These are phyloP conservation scores for Sitobion miscanthi DNA, from an alignment of 1,140 invertebrate genomes.

Conservation along the genomic window DNA sequence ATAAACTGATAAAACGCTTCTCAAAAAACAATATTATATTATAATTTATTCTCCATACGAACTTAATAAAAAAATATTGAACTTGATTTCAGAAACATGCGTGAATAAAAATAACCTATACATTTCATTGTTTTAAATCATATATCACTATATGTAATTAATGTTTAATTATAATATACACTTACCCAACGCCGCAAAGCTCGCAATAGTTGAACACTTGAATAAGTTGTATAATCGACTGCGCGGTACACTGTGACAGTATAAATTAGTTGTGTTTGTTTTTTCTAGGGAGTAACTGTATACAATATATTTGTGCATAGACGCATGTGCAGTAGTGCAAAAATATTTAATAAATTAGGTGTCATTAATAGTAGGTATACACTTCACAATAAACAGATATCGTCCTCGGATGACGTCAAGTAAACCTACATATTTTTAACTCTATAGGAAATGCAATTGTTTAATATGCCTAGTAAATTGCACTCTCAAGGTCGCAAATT, in stretches of 20 bases:
- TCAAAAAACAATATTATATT: background rate
- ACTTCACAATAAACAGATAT: background rate
- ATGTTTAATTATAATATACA: background rate
- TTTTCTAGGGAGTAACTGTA: background rate
- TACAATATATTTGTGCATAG: background rate
- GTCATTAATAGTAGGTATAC: background rate
- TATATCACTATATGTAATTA: background rate
- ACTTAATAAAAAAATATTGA: background rate
- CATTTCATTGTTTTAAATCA: background rate
- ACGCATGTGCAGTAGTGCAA: background rate
- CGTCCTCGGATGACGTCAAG: constrained; percentile 39
- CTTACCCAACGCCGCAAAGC: background rate
- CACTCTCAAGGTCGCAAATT: constrained; percentile 3
- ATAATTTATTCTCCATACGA: background rate
- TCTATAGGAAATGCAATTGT: constrained; percentile 49
- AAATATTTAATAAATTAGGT: background rate
- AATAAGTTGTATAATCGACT: background rate
- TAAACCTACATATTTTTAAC: constrained; percentile 8
- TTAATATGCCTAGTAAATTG: constrained; percentile 14
- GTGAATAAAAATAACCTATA: background rate
- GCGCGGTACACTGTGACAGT: background rate
- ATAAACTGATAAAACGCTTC: background rate
- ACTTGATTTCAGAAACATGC: background rate
- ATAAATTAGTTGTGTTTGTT: background rate
- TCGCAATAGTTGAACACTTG: background rate